Evolutionary conservation across 30 jellyfish, hydroid and myxozoan species (phyloP), one percentile per base, ranked within the genome.

Genomic region (Cassiopea xamachana): DNA sequence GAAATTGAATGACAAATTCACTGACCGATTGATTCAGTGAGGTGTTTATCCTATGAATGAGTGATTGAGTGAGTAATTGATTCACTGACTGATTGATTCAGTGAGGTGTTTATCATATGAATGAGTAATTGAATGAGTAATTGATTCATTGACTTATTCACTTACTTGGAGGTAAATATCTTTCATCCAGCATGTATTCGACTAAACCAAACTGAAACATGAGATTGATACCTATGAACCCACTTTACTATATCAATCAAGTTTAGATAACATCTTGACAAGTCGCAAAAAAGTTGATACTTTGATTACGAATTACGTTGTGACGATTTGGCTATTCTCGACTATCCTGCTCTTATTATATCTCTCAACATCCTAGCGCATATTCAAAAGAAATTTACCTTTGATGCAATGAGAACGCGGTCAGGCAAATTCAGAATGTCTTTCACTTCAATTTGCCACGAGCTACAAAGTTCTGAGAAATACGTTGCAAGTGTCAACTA

Each of bases 401-500:
- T 85, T 44, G 93, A 73, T 1, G 93, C 93, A 59, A 85, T 43
- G 39, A 85, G 81, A 60, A 85, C 14, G 3, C 93, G 81, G 60
- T 85, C 93, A 15, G 93, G 87, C 67, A 85, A 62, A 85, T 80
- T 73, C 58, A 85, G 27, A 1, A 85, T 27, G 46, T 85, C 93
- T 44, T 16, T 75, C 9, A 61, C 75, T 15, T 75, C 87, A 39
- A 7, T 69, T 7, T 75, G 18, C 93, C 88, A 85, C 17, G 49
- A 16, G 72, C 17, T 44, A 72, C 93, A 85, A 39, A 85, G 46
- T 17, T 70, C 61, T 18, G 90, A 69, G 12, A 82, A 70, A 18
- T 7, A 9, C 12, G 12, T 16, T n/a, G 80, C 51, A 71, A 71
- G 80, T 18, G 80, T 14, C 55, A 71, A 71, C 80, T 71, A 71